Evolutionary conservation across 2,797 vertebrate genomes (phyloP), one percentile per base, ranked within the genome.

Genomic region (Rhinatrema bivittatum): DNA sequence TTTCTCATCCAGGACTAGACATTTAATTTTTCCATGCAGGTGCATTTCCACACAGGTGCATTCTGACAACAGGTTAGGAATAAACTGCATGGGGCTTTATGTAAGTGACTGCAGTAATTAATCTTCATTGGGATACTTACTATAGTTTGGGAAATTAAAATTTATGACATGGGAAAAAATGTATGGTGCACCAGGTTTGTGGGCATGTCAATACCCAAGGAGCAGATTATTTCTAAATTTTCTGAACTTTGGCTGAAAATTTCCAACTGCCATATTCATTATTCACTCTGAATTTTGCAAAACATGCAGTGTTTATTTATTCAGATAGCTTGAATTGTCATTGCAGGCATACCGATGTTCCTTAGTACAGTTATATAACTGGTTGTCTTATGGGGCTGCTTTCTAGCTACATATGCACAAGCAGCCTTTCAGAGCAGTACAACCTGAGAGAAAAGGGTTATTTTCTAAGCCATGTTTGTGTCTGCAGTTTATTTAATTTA

Each of bases 41-140:
- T 58, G 39, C 7, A 21, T 37, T 48, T 32, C 9, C 55, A 50
- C 49, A 16, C 16, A 11, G 14, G 55, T 48, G 51, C 25, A 36
- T 62, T 67, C 58, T 68, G 64, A 60, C 50, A 61, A 47, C 56
- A 45, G 54, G 32, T 56, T 49, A 68, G 53, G 71, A 68, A 32
- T 53, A 77, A 65, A 59, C 54, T 48, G 23, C 47, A 50, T 34
- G 39, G 48, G 42, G 45, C 51, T 71, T 70, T 52, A 31, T 60
- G 39, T 36, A 70, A 66, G 62, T 42, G 51, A 50, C 62, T 70
- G 62, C 60, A 75, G 72, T 78, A 70, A 77, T 80, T 75, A 81
- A 76, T 81, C 69, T 81, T 78, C 62, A 70, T 78, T 74, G 74
- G 40, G 48, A 64, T 50, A 52, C 26, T 65, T 72, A 58, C 61